Percentiles rank a stretch among this genome's conserved stretches.
Conservation (phyloP, 2,888 invertebrate genomes). For the Chalcis sispes region DNA sequence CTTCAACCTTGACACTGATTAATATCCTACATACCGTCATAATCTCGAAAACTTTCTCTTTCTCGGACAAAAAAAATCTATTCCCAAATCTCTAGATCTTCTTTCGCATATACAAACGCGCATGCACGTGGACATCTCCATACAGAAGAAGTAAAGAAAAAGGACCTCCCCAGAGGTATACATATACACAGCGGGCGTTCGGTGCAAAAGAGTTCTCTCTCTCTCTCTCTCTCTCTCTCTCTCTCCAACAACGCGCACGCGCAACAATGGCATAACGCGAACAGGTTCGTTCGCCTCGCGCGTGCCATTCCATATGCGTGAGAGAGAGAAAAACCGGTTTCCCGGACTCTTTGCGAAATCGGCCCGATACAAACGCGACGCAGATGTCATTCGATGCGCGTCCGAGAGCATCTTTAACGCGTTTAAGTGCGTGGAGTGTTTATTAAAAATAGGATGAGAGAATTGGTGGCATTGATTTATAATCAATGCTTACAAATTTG, state of each 20-base stretch:
- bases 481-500: too few relatives aligned
- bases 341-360: too few relatives aligned
- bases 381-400: constrained; percentile 39
- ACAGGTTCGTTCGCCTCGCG: constrained; percentile 11
- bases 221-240: constrained; percentile 4
- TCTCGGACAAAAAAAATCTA: too few relatives aligned
- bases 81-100: neutral
- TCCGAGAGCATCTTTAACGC: neutral
- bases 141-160: neutral
- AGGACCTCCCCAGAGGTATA: neutral
- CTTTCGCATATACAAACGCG: neutral
- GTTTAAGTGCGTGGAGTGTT: neutral
- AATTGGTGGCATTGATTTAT: too few relatives aligned
- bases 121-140: neutral
- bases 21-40: too few relatives aligned
- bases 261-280: constrained; percentile 30
- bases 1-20: too few relatives aligned
- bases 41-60: too few relatives aligned
- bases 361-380: constrained; percentile 22
- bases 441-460: neutral
- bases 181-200: too few relatives aligned
- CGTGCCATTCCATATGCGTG: constrained; percentile 44
- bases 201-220: neutral
- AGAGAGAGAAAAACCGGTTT: too few relatives aligned
- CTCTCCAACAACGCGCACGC: constrained; percentile 6